A percentile compares a stretch with the other conserved stretches of the same genome.
Conservation (phyloP, 2,888 invertebrate species). For the Lepetodrilus schrolli region DNA sequence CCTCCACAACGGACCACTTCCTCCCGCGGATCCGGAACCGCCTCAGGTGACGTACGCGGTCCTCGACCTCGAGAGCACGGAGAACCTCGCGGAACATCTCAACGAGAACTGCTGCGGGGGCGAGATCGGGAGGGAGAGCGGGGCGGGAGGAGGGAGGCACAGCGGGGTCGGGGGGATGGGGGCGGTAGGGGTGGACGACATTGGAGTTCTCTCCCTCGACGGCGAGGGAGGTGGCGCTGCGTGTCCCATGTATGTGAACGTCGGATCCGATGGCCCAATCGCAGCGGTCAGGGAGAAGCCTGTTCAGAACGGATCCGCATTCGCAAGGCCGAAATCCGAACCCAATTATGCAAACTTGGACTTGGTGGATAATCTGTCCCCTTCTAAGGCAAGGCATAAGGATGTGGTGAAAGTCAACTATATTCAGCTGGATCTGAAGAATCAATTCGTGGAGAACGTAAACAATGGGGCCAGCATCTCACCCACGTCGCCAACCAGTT, state of each 20-base stretch:
- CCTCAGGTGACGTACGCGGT: conserved; percentile 83
- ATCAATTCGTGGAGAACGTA: conserved; percentile 46
- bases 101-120: conserved; percentile 37
- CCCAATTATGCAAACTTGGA: conserved; percentile 28
- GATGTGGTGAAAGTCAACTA: conserved; percentile 58
- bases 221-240: conserved; percentile 38
- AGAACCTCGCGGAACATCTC: conserved; percentile 51
- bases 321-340: not conserved
- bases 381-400: conserved; percentile 10
- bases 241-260: conserved; percentile 24
- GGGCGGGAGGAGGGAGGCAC: conserved; percentile 3
- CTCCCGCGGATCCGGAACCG: conserved; percentile 40
- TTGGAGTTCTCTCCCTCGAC: conserved; percentile 35
- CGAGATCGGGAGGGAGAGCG: conserved; percentile 18
- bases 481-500: conserved; percentile 60
- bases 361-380: not conserved
- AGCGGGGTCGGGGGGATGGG: not conserved
- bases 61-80: conserved; percentile 80
- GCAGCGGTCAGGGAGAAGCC: conserved; percentile 1
- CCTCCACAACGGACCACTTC: conserved; percentile 53
- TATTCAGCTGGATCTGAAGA: conserved; percentile 63
- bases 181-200: conserved; percentile 29
- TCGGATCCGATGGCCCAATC: not conserved
- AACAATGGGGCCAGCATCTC: conserved; percentile 46
- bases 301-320: not conserved